These are phyloP conservation scores for Matsumyia berberina DNA, from an alignment of 2,888 invertebrate genomes.

Conservation along the genomic window DNA sequence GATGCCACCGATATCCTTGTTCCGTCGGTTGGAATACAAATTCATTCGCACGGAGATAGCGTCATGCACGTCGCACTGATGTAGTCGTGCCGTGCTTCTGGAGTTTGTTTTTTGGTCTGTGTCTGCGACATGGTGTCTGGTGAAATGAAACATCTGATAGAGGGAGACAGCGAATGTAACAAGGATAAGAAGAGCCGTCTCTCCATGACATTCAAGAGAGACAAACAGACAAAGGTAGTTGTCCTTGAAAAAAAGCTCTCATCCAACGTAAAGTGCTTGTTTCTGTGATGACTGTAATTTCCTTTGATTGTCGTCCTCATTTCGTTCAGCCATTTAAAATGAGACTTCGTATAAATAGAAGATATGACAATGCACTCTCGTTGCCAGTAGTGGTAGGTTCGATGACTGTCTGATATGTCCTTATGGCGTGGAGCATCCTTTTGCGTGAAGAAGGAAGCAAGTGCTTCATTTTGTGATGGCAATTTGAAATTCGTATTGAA, in stretches of 20 bases:
- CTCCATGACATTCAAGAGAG: slow-evolving; percentile 47
- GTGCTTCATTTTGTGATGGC: slow-evolving; percentile 5
- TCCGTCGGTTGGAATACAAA: slow-evolving; percentile 63
- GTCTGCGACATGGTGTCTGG: slow-evolving; percentile 58
- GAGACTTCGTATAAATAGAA: not conserved
- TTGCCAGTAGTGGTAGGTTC: slow-evolving; percentile 24
- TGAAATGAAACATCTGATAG: slow-evolving; percentile 15
- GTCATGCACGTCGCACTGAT: slow-evolving; percentile 32
- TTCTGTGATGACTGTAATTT: slow-evolving; percentile 70
- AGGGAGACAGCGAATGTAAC: too few relatives aligned
- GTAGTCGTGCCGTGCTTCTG: slow-evolving; percentile 47
- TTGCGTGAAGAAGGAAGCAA: slow-evolving; percentile 15
- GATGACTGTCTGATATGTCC: slow-evolving; percentile 51
- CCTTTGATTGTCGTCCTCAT: slow-evolving; percentile 64
- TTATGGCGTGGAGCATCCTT: slow-evolving; percentile 2
- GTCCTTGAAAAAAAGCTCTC: slow-evolving; percentile 70
- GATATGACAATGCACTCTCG: slow-evolving; percentile 1
- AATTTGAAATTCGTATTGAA: slow-evolving; percentile 11
- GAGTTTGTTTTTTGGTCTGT: slow-evolving; percentile 20
- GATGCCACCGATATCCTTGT: slow-evolving; percentile 70
- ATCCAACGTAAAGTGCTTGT: slow-evolving; percentile 63
- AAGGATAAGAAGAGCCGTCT: slow-evolving; percentile 41
- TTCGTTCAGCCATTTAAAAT: slow-evolving; percentile 15
- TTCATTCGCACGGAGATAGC: slow-evolving; percentile 43
- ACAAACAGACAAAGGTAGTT: slow-evolving; percentile 54